Evolutionary conservation across 2,113 vertebrate species (phyloP).

Genomic region (Centropristis striata): DNA sequence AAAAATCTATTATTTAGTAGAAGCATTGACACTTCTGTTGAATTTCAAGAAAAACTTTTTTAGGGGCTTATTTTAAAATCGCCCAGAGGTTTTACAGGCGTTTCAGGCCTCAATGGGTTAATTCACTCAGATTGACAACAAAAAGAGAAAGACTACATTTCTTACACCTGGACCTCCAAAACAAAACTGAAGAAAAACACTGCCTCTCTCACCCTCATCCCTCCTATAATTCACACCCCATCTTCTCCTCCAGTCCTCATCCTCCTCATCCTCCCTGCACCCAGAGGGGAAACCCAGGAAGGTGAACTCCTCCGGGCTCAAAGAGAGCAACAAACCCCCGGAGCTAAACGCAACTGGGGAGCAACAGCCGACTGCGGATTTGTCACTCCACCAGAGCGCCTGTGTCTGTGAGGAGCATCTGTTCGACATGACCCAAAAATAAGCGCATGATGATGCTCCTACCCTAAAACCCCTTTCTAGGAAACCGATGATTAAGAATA

Average conservation of each 20-base stretch:
- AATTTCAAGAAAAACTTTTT: too few relatives aligned
- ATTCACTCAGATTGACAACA: background rate
- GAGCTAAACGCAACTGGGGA: constrained; percentile 1
- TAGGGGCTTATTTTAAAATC: too few relatives aligned
- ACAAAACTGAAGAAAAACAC: constrained; percentile 1
- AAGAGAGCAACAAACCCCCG: constrained; percentile 6
- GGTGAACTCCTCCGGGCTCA: constrained; percentile 18
- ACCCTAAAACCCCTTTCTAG: constrained; percentile 64
- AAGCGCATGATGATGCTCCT: constrained; percentile 61
- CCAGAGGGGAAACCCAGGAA: constrained; percentile 7
- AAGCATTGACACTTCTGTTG: too few relatives aligned
- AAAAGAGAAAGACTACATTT: constrained; percentile 26
- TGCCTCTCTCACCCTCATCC: background rate
- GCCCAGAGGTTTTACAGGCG: too few relatives aligned
- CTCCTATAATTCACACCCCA: constrained; percentile 8
- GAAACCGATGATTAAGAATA: constrained; percentile 66
- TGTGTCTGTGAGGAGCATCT: constrained; percentile 53
- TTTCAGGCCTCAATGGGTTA: too few relatives aligned
- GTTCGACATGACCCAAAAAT: constrained; percentile 62
- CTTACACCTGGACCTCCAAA: background rate
- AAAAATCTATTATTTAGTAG: too few relatives aligned
- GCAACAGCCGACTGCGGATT: constrained; percentile 26
- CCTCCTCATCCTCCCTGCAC: constrained; percentile 12
- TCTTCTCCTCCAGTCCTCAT: background rate
- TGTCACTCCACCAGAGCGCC: constrained; percentile 37